These are phyloP conservation scores for Cantharis flavilabris DNA, from an alignment of 2,888 invertebrate species.

Conservation along the genomic window DNA sequence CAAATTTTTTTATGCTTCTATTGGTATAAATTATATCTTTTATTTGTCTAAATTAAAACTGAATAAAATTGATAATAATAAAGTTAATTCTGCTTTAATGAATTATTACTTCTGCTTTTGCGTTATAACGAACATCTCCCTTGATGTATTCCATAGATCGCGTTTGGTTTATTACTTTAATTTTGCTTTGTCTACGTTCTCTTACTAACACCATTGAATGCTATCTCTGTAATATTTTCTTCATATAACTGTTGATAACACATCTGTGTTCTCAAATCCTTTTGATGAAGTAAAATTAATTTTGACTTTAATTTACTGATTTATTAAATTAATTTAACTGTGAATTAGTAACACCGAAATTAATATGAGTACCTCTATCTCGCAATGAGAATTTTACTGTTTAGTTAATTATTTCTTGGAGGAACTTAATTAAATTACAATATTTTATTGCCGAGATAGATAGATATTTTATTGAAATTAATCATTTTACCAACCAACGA, in stretches of 20 bases:
- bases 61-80: not conserved
- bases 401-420: not conserved
- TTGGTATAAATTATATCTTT: not conserved
- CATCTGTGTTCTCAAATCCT: not conserved
- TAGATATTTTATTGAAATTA: not conserved
- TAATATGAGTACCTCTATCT: not conserved
- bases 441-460: no score
- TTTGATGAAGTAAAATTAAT: not conserved
- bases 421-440: not conserved
- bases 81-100: not conserved
- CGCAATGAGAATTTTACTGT: not conserved
- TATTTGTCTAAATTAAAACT: not conserved
- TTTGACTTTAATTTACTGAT: not conserved
- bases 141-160: not conserved
- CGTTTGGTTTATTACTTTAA: constrained; percentile 3
- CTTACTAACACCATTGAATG: not conserved
- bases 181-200: constrained; percentile 1
- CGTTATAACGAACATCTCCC: not conserved
- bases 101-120: not conserved
- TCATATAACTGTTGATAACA: not conserved
- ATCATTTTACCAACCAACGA: not conserved
- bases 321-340: not conserved
- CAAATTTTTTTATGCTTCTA: not conserved
- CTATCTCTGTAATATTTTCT: not conserved
- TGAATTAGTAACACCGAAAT: not conserved